Evolutionary conservation across 1,140 invertebrate species (phyloP).

Genomic region (Stenopsyche tienmushanensis): DNA sequence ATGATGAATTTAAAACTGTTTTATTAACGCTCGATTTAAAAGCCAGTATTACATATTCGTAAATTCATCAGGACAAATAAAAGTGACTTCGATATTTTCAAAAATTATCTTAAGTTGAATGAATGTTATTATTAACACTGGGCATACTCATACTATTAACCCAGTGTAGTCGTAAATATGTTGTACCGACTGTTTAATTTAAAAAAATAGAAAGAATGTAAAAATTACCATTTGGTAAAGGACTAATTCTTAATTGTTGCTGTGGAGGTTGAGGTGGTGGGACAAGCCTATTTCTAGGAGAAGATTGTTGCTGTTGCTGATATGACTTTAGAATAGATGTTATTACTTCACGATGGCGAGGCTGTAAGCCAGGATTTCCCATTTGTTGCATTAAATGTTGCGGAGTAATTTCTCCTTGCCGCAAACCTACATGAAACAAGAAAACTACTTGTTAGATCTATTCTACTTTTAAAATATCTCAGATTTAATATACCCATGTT

Average conservation of each 20-base stretch:
- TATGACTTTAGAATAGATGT: conserved; percentile 66
- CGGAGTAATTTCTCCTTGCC: conserved; percentile 71
- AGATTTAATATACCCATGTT: no score
- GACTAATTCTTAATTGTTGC: conserved; percentile 55
- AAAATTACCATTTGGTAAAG: conserved; percentile 56
- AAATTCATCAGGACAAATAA: no score
- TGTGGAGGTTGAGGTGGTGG: conserved; percentile 45
- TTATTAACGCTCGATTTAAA: neutral
- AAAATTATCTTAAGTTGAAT: neutral
- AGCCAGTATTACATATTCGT: no score
- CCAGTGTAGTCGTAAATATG: neutral
- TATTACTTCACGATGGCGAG: conserved; percentile 70
- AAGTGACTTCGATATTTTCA: no score
- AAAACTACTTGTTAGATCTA: neutral
- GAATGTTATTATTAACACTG: neutral
- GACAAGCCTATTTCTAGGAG: conserved; percentile 46
- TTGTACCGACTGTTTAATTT: neutral
- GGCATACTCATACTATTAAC: neutral
- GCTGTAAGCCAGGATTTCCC: conserved; percentile 68
- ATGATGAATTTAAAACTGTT: neutral
- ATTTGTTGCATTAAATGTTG: conserved; percentile 74
- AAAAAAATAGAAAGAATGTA: conserved; percentile 3
- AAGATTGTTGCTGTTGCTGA: conserved; percentile 39
- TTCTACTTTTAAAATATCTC: no score
- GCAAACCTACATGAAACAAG: conserved; percentile 55